Conservation (phyloP, 2,888 invertebrate species). For the Panorpa germanica region DNA sequence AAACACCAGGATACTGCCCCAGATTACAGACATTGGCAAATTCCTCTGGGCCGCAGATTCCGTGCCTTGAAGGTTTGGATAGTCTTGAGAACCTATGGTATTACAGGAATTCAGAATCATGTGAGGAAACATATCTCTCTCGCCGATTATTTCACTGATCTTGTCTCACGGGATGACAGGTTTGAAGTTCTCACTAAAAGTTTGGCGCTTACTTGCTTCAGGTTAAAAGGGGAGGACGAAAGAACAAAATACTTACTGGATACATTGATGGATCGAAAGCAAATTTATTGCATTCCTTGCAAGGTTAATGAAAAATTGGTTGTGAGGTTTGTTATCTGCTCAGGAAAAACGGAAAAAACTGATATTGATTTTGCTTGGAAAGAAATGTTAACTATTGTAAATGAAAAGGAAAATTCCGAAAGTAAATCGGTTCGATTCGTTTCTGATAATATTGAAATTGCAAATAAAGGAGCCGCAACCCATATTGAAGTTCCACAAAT, state of each 20-base stretch:
- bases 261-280: conserved; percentile 50
- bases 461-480: too few relatives aligned
- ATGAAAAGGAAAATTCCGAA: conserved; percentile 34
- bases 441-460: too few relatives aligned
- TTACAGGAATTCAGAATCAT: conserved; percentile 55
- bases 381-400: conserved; percentile 41
- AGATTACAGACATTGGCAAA: conserved; percentile 60
- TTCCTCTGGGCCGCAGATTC: conserved; percentile 69
- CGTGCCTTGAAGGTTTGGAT: conserved; percentile 89
- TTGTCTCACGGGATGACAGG: conserved; percentile 47
- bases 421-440: too few relatives aligned
- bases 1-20: conserved; percentile 40
- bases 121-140: conserved; percentile 56
- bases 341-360: conserved; percentile 41
- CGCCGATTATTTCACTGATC: conserved; percentile 58
- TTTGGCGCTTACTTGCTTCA: conserved; percentile 79
- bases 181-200: conserved; percentile 59
- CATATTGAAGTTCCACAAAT: too few relatives aligned
- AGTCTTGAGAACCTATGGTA: conserved; percentile 65
- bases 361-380: conserved; percentile 59
- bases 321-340: conserved; percentile 68
- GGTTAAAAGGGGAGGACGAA: conserved; percentile 54
- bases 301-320: conserved; percentile 45
- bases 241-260: conserved; percentile 52
- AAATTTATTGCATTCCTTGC: conserved; percentile 68